These are phyloP conservation scores for Callocephalon fimbriatum DNA, from an alignment of 2,113 vertebrate genomes.

Conservation along the genomic window DNA sequence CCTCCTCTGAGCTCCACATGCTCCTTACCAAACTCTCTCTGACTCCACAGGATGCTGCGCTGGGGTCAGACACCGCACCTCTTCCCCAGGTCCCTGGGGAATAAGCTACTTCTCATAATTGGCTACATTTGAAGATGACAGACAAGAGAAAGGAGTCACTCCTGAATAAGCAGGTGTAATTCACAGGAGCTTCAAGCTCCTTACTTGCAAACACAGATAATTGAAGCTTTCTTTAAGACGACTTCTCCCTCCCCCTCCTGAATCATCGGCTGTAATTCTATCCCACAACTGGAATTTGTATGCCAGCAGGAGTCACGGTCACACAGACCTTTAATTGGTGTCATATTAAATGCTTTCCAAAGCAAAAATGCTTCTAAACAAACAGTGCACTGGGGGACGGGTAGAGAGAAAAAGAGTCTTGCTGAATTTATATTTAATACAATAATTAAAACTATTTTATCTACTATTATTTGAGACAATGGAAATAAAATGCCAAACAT, in stretches of 20 bases:
- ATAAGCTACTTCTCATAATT: background rate
- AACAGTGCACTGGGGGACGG: background rate
- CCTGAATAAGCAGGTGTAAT: background rate
- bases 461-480: background rate
- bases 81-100: background rate
- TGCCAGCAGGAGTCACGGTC: slow-evolving; percentile 10
- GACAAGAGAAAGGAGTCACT: background rate
- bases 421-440: background rate
- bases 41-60: rapidly evolving
- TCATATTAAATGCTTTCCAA: slow-evolving; percentile 24
- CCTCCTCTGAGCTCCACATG: background rate
- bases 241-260: background rate
- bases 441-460: background rate
- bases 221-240: background rate
- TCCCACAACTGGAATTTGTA: background rate
- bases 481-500: slow-evolving; percentile 10
- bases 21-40: background rate
- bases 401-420: background rate
- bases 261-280: background rate
- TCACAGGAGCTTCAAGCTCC: background rate
- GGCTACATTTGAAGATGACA: background rate
- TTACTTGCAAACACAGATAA: background rate
- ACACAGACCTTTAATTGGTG: background rate
- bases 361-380: slow-evolving; percentile 24
- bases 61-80: background rate